Percentiles rank a stretch among this genome's conserved stretches.
phyloP scores from a whole-genome alignment of 1,140 invertebrate species.

The Papilio polytes region DNA sequence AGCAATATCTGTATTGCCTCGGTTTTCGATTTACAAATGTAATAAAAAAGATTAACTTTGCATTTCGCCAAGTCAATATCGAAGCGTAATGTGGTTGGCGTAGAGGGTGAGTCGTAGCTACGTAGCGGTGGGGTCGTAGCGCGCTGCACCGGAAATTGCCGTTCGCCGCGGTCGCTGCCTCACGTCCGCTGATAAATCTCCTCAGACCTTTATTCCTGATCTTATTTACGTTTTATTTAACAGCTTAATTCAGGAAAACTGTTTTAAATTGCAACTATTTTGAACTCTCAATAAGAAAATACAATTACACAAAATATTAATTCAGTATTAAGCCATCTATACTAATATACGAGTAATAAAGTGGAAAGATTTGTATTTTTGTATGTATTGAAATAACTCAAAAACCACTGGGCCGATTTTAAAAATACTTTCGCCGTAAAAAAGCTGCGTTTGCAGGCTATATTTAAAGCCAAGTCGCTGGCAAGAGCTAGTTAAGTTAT shows the following conservation, averaged over 20 bases:
- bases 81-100: not conserved
- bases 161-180: constrained; percentile 7
- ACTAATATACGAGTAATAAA: too few species aligned
- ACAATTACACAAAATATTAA: too few species aligned
- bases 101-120: not conserved
- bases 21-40: not conserved
- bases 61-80: not conserved
- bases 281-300: too few species aligned
- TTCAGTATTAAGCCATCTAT: too few species aligned
- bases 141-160: constrained; percentile 5
- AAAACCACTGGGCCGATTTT: too few species aligned
- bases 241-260: not conserved
- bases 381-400: too few species aligned
- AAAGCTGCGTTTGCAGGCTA: too few species aligned
- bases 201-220: not conserved
- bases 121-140: not conserved
- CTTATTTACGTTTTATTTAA: not conserved
- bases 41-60: not conserved
- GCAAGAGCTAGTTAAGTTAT: too few species aligned
- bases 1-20: too few species aligned
- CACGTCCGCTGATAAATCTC: constrained; percentile 21
- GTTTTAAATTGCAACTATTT: not conserved
- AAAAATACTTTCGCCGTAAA: too few species aligned
- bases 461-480: too few species aligned
- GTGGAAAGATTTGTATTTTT: too few species aligned